Base-by-base conservation (phyloP, 2,888 invertebrate species). In the Orthosia incerta region DNA sequence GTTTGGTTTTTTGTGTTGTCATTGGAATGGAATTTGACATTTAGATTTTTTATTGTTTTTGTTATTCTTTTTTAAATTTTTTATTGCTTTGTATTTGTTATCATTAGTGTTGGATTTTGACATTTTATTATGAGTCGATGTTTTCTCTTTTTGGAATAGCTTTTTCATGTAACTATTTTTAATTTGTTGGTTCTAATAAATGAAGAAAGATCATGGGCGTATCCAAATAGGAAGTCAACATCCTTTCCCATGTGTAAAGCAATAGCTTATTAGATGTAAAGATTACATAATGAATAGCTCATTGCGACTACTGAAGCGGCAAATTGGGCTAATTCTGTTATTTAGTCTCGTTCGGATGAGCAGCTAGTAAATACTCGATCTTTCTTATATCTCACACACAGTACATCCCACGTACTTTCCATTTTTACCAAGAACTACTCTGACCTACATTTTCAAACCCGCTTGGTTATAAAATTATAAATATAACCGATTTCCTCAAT, bases 401-500 rank as follows among this genome's bases (percentile, higher is more conserved):
- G n/a, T 53, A 59, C 59, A 71, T 71, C 79, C 66, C 74, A 71
- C 79, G 46, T 64, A 78, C 71, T 79, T 72, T 72, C 68, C 69
- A 69, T 79, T 75, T 79, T 56, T 71, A 65, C 61, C 18, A 16
- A 67, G 60, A 59, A 63, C 61, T 59, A 45, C 26, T 1, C 12
- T 64, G 75, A 71, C 86, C 86, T 79, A 81, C 63, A 79, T 79
- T 15, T 46, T 23, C 51, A 59, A 65, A 68, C 56, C 50, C 31
- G 64, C 64, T 70, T 56, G 73, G 4, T 55, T 67, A 66, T 72
- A 74, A 85, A 78, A 69, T 76, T 76, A 80, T 74, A 75, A 79
- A 85, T 83, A 85, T 83, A 81, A 79, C 63, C 39, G 72, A 86
- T 83, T 85, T 86, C 81, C 84, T 76, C 78, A 74, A 76, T 76